Base-by-base conservation (phyloP, 2,888 invertebrate genomes). In the Galeruca laticollis region DNA sequence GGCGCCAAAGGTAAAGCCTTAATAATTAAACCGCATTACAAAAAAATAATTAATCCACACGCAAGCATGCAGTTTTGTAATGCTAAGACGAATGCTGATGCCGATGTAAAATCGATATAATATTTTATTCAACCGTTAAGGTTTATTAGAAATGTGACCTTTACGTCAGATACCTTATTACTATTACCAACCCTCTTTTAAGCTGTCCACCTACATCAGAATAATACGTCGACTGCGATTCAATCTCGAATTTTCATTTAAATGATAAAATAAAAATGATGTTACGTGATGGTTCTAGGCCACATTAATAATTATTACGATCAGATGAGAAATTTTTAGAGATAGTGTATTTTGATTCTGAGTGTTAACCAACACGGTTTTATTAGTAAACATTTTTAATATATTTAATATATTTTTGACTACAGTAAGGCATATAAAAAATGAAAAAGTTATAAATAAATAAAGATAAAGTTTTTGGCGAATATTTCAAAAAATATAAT, bases 61-160 rank as follows among this genome's bases (percentile, higher is more conserved):
- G 47, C 47, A 47, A 47, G 18, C 47, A 47, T 47, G 47, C 47
- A 47, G 47, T 18, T 47, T 2, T 18, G 10, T 47, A 47, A 47
- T 47, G n/a, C 8, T 47, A 52, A 26, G 52, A 26, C 26, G 52
- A 52, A 26, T n/a, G 26, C 11, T 52, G 13, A 43, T 2, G n/a
- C 59, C 11, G 10, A 37, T 59, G 31, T 49, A 60, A 60, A 74
- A 74, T 72, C 73, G 63, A 75, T 74, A 68, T 68, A 40, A 51
- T 72, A 70, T 59, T 73, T 76, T 74, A 72, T 75, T 75, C 72
- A 76, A 72, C 49, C n/a, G 21, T 51, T 40, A 73, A 73, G 68
- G 68, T 70, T 64, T 73, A 73, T 59, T 73, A 54, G 56, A 70
- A 51, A 68, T 59, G 43, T 56, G 65, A 73, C 73, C 70, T 73